Conservation (phyloP, 2,888 invertebrate species). For the Suillia variegata region DNA sequence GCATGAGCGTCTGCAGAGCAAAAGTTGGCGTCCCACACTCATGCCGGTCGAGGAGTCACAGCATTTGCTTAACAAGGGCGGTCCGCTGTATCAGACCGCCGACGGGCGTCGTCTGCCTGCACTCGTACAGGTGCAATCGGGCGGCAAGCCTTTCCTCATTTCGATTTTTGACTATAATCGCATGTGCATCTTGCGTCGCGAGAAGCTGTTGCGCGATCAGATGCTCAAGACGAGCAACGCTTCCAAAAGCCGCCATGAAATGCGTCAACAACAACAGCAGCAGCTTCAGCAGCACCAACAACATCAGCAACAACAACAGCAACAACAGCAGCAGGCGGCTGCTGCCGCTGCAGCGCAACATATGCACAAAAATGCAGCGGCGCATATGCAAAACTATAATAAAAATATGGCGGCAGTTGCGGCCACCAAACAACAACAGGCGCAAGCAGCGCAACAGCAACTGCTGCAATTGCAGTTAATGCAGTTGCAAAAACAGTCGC, state of each 20-base stretch:
- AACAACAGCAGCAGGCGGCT: constrained; percentile 25
- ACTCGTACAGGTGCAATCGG: constrained; percentile 75
- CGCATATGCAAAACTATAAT: constrained; percentile 20
- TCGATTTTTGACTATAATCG: constrained; percentile 80
- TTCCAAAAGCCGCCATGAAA: constrained; percentile 37
- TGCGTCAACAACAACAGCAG: constrained; percentile 31
- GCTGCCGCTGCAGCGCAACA: neutral
- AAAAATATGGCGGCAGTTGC: constrained; percentile 17
- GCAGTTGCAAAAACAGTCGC: constrained; percentile 42
- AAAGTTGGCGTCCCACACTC: constrained; percentile 75
- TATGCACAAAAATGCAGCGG: constrained; percentile 8
- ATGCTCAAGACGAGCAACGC: constrained; percentile 61
- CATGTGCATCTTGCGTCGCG: constrained; percentile 74
- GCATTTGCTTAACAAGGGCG: constrained; percentile 46
- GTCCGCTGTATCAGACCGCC: constrained; percentile 65
- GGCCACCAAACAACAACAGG: constrained; percentile 11
- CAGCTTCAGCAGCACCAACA: no score
- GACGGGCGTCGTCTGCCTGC: constrained; percentile 68
- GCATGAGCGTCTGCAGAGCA: constrained; percentile 62
- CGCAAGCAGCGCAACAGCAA: constrained; percentile 30
- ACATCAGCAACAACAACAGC: constrained; percentile 28
- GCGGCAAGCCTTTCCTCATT: constrained; percentile 80
- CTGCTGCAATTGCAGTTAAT: constrained; percentile 44
- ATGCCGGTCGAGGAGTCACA: constrained; percentile 68
- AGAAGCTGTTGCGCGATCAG: constrained; percentile 69